A percentile compares a stretch with the other conserved stretches of the same genome.
Conservation (phyloP, 2,888 invertebrate genomes). For the Melanostoma scalare region DNA sequence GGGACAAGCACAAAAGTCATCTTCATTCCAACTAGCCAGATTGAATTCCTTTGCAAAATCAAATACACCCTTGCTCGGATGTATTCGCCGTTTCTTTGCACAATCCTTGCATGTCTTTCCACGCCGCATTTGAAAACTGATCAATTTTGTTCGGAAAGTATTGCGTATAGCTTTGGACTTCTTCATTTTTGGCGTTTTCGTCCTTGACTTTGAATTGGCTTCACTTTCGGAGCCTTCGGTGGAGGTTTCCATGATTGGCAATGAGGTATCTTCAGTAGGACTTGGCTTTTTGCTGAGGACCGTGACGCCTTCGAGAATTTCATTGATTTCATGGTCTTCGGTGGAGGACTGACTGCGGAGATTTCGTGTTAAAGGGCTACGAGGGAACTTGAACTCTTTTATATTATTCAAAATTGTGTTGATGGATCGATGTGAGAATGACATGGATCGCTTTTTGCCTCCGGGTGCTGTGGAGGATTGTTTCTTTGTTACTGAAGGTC, state of each 20-base stretch:
- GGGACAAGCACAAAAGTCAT: slow-evolving; percentile 79
- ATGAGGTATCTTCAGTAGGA: slow-evolving; percentile 24
- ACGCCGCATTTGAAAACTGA: slow-evolving; percentile 79
- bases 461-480: slow-evolving; percentile 27
- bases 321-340: slow-evolving; percentile 74
- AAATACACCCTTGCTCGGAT: slow-evolving; percentile 80
- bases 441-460: slow-evolving; percentile 79
- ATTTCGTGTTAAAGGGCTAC: slow-evolving; percentile 77
- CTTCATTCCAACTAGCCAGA: slow-evolving; percentile 70
- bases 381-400: slow-evolving; percentile 79
- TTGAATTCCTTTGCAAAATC: slow-evolving; percentile 80
- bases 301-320: slow-evolving; percentile 58
- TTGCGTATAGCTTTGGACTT: slow-evolving; percentile 80
- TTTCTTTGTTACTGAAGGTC: slow-evolving; percentile 74
- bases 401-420: slow-evolving; percentile 80
- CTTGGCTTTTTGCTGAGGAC: slow-evolving; percentile 59
- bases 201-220: slow-evolving; percentile 77
- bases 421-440: slow-evolving; percentile 81
- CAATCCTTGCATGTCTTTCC: slow-evolving; percentile 80
- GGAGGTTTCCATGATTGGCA: slow-evolving; percentile 43
- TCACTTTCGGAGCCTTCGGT: slow-evolving; percentile 45
- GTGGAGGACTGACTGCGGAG: slow-evolving; percentile 68
- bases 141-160: slow-evolving; percentile 80
- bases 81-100: slow-evolving; percentile 80
- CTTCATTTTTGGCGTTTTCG: slow-evolving; percentile 81